phyloP scores from a whole-genome alignment of 1,140 invertebrate genomes.

The Drosophila parvula region DNA sequence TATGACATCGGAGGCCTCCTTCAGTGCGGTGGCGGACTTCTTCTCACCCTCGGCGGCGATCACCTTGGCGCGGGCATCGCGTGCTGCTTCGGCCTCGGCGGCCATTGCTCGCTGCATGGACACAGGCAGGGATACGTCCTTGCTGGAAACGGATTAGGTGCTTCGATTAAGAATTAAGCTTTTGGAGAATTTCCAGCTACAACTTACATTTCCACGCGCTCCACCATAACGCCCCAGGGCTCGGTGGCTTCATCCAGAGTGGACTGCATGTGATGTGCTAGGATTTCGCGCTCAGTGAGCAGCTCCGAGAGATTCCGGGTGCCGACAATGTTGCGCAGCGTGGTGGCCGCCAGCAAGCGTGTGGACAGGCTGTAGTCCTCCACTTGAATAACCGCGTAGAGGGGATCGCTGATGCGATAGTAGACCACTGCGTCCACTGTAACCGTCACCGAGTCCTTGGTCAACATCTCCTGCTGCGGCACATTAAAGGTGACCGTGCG shows the following conservation, averaged over 20 bases:
- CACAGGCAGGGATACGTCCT: constrained; percentile 93
- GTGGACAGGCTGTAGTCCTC: constrained; percentile 92
- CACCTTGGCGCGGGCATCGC: constrained; percentile 90
- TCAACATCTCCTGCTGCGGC: constrained; percentile 89
- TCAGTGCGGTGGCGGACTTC: constrained; percentile 93
- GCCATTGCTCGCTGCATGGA: constrained; percentile 94
- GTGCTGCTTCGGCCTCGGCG: constrained; percentile 92
- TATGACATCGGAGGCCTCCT: constrained; percentile 96
- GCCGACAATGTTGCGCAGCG: constrained; percentile 95
- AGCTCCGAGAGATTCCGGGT: constrained; percentile 92
- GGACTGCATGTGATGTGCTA: constrained; percentile 85
- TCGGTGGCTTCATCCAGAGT: constrained; percentile 92
- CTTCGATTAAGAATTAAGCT: neutral
- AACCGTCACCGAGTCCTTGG: constrained; percentile 96
- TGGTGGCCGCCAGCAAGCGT: constrained; percentile 92
- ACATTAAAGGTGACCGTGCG: constrained; percentile 88
- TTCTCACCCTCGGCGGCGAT: constrained; percentile 93
- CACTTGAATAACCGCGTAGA: constrained; percentile 91
- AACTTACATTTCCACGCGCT: constrained; percentile 96
- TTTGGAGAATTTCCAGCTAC: neutral
- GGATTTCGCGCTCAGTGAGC: constrained; percentile 92
- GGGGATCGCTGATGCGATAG: constrained; percentile 91
- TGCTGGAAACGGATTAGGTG: constrained; percentile 85
- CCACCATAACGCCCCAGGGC: constrained; percentile 98
- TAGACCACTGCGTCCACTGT: constrained; percentile 97